A percentile compares a stretch with the other conserved stretches of the same genome.
phyloP scores from a whole-genome alignment of 1,140 invertebrate species.

The Lordiphosa mommai region DNA sequence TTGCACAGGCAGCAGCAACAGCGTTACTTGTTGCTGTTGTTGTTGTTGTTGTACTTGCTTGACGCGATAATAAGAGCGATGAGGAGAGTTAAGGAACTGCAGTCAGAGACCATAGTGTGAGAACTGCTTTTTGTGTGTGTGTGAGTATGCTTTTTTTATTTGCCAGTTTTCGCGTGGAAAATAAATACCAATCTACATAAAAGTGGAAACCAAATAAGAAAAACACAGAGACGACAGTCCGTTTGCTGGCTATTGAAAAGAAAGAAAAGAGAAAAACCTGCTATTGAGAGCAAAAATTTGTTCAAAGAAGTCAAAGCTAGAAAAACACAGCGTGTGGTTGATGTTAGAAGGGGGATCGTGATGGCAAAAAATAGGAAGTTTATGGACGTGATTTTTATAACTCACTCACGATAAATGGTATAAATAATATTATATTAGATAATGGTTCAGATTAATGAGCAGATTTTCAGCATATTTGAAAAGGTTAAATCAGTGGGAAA shows the following conservation, averaged over 20 bases:
- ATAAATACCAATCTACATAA: constrained; percentile 78
- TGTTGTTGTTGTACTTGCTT: constrained; percentile 37
- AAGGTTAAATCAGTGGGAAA: no score
- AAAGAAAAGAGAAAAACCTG: constrained; percentile 51
- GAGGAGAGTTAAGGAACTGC: constrained; percentile 61
- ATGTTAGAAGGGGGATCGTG: constrained; percentile 14
- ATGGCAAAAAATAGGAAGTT: neutral
- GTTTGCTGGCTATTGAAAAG: constrained; percentile 46
- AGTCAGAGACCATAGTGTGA: constrained; percentile 48
- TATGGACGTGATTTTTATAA: neutral
- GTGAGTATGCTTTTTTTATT: constrained; percentile 24
- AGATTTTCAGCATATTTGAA: no score
- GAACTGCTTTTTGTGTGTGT: constrained; percentile 43
- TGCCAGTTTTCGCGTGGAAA: constrained; percentile 66
- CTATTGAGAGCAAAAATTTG: constrained; percentile 48
- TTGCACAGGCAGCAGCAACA: constrained; percentile 40
- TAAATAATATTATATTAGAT: no score
- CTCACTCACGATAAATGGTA: neutral
- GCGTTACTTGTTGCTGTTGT: constrained; percentile 21
- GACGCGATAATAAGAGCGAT: constrained; percentile 76
- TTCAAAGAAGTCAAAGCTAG: constrained; percentile 18
- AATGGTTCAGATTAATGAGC: no score
- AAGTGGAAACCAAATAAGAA: constrained; percentile 74
- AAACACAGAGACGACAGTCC: constrained; percentile 51
- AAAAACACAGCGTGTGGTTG: constrained; percentile 27